A percentile compares a stretch with the other conserved stretches of the same genome.
Conservation (phyloP, 2,888 invertebrate species). For the Drosophila nigricruria region DNA sequence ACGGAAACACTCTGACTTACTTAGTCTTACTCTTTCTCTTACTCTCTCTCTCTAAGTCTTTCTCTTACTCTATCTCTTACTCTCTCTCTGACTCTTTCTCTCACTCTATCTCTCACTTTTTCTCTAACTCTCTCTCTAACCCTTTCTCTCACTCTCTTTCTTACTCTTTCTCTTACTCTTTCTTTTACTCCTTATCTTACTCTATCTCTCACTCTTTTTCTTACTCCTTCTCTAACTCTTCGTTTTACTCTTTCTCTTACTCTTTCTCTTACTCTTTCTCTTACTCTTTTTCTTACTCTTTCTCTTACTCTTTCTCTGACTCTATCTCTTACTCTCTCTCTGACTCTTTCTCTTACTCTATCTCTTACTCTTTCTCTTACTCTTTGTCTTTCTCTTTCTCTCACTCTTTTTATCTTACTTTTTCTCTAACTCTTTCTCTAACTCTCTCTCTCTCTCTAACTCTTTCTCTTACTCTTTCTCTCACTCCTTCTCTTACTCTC, state of each 20-base stretch:
- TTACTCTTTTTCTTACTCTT: neutral
- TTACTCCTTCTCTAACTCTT: too few relatives aligned
- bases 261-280: neutral
- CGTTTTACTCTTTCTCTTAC: neutral
- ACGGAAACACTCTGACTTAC: neutral
- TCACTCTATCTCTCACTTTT: neutral
- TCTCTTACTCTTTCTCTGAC: too few relatives aligned
- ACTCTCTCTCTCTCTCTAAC: neutral
- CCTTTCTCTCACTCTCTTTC: neutral
- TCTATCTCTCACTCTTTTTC: neutral
- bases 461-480: too few relatives aligned
- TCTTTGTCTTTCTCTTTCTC: too few relatives aligned
- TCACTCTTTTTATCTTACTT: neutral
- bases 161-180: neutral
- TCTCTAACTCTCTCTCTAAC: too few relatives aligned
- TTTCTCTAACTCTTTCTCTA: neutral
- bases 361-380: neutral
- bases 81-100: neutral
- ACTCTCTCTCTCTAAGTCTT: neutral
- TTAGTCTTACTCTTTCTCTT: too few relatives aligned
- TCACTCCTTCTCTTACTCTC: neutral
- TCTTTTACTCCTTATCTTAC: neutral
- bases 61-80: neutral
- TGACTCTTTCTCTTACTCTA: neutral
- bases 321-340: neutral